Conservation (phyloP, 2,113 vertebrate species). For the Epinephelus cyanopodus region DNA sequence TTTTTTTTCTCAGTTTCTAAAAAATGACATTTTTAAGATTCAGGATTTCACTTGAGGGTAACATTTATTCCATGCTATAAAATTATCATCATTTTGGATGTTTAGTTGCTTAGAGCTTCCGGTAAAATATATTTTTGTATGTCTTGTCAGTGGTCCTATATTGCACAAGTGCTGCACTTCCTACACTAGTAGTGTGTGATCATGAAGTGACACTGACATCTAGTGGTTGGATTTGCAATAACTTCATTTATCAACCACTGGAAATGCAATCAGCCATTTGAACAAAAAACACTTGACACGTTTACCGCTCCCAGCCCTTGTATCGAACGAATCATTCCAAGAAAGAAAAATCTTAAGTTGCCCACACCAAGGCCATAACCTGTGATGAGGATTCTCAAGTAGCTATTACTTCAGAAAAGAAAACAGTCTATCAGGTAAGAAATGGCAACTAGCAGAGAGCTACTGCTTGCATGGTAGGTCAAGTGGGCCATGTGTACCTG, state of each 20-base stretch:
- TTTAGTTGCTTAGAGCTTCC: not conserved
- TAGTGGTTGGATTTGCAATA: slow-evolving; percentile 28
- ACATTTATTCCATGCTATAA: not conserved
- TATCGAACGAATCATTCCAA: too few species aligned
- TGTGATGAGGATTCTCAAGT: not conserved
- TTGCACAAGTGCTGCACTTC: not conserved
- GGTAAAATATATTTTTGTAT: not conserved
- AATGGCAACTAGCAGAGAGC: too few species aligned
- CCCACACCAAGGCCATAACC: not conserved
- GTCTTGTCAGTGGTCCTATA: not conserved
- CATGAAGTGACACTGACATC: slow-evolving; percentile 38
- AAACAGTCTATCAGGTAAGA: not conserved
- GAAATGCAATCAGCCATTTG: too few species aligned
- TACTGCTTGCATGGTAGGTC: too few species aligned
- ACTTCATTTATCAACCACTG: too few species aligned
- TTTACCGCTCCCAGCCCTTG: too few species aligned
- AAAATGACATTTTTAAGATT: not conserved
- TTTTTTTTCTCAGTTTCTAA: not conserved
- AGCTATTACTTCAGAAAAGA: not conserved
- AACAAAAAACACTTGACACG: too few species aligned
- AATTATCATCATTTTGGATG: not conserved
- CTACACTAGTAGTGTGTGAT: not conserved
- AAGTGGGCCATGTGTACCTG: too few species aligned
- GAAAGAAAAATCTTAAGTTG: not conserved
- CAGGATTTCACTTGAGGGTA: not conserved